These are phyloP conservation scores for Greenwoodochromis staneri DNA, from an alignment of 2,113 vertebrate genomes.

Conservation along the genomic window DNA sequence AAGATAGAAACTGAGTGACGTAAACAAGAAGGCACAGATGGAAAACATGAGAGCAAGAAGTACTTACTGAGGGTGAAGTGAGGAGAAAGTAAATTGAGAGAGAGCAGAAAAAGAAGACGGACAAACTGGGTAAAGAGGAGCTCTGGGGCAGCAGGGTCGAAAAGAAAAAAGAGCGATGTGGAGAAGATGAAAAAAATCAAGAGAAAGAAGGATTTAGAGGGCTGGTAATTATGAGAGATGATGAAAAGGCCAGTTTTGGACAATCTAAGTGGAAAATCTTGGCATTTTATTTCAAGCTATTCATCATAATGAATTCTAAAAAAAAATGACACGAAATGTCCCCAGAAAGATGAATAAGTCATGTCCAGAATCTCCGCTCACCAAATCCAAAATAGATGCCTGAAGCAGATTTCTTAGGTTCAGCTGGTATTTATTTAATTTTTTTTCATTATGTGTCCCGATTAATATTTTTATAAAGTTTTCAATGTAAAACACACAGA, in stretches of 20 bases:
- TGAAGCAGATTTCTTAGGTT: neutral
- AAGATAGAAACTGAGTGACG: neutral
- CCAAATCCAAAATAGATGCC: neutral
- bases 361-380: neutral
- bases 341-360: neutral
- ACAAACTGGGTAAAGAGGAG: neutral
- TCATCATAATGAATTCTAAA: constrained; percentile 10
- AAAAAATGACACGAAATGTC: neutral
- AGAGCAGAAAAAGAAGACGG: neutral
- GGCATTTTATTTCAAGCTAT: constrained; percentile 11
- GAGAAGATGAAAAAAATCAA: neutral
- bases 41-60: neutral
- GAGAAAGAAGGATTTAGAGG: neutral
- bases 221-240: constrained; percentile 27
- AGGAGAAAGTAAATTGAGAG: neutral
- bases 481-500: neutral
- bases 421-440: neutral
- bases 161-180: neutral
- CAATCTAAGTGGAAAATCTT: constrained; percentile 27
- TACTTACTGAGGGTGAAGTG: neutral
- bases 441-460: neutral
- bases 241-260: constrained; percentile 5
- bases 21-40: neutral
- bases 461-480: neutral
- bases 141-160: neutral